Evolutionary conservation across 92 coral and sea anemone genomes (phyloP), one percentile per base, ranked within the genome.

Genomic region (Epizoanthus stellaris): DNA sequence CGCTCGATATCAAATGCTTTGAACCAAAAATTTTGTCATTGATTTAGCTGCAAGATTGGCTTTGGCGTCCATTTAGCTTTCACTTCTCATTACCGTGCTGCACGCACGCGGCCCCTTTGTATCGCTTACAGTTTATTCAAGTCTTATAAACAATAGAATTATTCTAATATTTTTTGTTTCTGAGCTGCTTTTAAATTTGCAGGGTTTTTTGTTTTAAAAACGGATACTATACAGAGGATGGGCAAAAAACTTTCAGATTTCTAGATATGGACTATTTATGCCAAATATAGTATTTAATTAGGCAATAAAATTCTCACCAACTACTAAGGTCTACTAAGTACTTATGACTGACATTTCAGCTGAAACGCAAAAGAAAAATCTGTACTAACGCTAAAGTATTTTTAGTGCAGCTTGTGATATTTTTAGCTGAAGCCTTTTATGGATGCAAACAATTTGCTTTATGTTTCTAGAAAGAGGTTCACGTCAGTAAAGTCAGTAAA

Each of bases 81-180:
- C 83, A 60, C 79, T 17, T 79, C 5, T 15, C 21, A 79, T 62
- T 67, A 67, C 40, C 42, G 43, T 68, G 2, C 73, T 10, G 12
- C 56, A 52, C 49, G 14, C 11, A 10, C 49, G 83, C 83, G 83
- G 83, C 20, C 4, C 8, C 72, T 79, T 79, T 79, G 83, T 62
- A 76, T 76, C 81, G 13, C 71, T 40, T 47, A 58, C 21, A 79
- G 83, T 79, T 63, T 62, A 79, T 62, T 40, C 60, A 79, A 64
- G 60, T 11, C 83, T 63, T 79, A 79, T 43, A 43, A 52, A 79
- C 83, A 63, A 79, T 63, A 30, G 83, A 62, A 63, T 79, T 79
- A 79, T 25, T 79, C 70, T 62, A 79, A 79, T 61, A 60, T 59
- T 54, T 30, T 64, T 21, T 62, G 71, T 79, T 43, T 45, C 72